A percentile compares a stretch with the other conserved stretches of the same genome.
These are phyloP conservation scores for Parascotia fuliginaria DNA, from an alignment of 2,888 invertebrate species.

Conservation along the genomic window DNA sequence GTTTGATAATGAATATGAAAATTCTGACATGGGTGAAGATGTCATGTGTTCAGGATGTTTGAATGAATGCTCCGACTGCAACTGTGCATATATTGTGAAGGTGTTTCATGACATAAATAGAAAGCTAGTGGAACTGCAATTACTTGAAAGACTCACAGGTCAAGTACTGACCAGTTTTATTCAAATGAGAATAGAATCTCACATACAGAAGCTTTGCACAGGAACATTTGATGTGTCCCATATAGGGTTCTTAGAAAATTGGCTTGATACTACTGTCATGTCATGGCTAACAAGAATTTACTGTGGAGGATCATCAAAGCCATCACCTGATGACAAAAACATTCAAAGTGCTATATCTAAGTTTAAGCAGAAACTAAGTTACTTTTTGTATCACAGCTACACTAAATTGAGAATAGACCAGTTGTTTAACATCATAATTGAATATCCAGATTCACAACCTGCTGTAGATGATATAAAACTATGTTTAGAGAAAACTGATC, in stretches of 20 bases:
- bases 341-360: slow-evolving; percentile 86
- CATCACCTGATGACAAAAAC: slow-evolving; percentile 83
- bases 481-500: slow-evolving; percentile 94
- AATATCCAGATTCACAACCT: slow-evolving; percentile 97
- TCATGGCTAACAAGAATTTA: slow-evolving; percentile 95
- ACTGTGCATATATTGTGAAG: slow-evolving; percentile 88
- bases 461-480: slow-evolving; percentile 95
- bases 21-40: slow-evolving; percentile 85
- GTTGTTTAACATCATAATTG: slow-evolving; percentile 98
- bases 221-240: slow-evolving; percentile 95
- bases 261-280: slow-evolving; percentile 94
- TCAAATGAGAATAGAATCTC: slow-evolving; percentile 92
- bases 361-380: slow-evolving; percentile 91
- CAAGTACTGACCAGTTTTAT: slow-evolving; percentile 94
- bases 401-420: slow-evolving; percentile 95
- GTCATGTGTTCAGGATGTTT: slow-evolving; percentile 90
- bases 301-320: slow-evolving; percentile 87
- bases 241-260: slow-evolving; percentile 91
- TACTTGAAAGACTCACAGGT: slow-evolving; percentile 93
- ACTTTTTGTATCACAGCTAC: slow-evolving; percentile 95
- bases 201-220: slow-evolving; percentile 94
- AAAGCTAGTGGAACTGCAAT: slow-evolving; percentile 90
- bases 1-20: slow-evolving; percentile 83
- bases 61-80: slow-evolving; percentile 85
- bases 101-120: slow-evolving; percentile 92